Evolutionary conservation across 2,797 vertebrate species (phyloP).

Genomic region (Eulemur coronatus): DNA sequence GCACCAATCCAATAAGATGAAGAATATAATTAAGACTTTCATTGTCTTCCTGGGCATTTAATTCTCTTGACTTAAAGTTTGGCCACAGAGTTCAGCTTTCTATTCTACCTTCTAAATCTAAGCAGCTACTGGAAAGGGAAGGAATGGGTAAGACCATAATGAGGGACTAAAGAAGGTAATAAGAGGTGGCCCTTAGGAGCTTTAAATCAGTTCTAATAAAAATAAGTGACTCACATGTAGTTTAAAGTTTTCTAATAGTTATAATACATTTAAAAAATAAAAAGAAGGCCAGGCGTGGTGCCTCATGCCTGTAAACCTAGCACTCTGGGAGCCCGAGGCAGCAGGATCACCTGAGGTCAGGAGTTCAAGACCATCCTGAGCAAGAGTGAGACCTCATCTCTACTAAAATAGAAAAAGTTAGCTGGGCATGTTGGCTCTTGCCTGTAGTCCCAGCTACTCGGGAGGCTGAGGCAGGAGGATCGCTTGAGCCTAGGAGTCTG

Average conservation of each 20-base stretch:
- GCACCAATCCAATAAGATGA: neutral
- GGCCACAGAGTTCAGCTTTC: neutral
- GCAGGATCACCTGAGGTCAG: too few relatives aligned
- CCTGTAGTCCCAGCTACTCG: too few relatives aligned
- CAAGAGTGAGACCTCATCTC: too few relatives aligned
- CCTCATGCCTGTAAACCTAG: too few relatives aligned
- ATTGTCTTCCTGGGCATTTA: neutral
- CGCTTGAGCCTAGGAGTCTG: too few relatives aligned
- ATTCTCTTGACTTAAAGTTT: neutral
- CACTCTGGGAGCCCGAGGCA: too few relatives aligned
- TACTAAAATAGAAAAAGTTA: too few relatives aligned
- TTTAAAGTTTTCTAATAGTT: neutral
- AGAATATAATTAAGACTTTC: neutral
- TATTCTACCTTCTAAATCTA: neutral
- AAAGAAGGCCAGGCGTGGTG: neutral
- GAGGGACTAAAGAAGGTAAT: neutral
- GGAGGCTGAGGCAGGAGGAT: too few relatives aligned
- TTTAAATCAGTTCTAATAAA: neutral
- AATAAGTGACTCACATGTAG: neutral
- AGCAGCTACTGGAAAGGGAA: conserved; percentile 15
- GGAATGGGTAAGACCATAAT: neutral
- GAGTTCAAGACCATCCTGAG: too few relatives aligned
- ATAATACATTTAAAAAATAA: neutral
- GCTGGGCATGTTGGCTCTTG: too few relatives aligned
- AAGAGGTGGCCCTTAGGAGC: neutral